Evolutionary conservation across 2,113 vertebrate species (phyloP).

Genomic region (Tringa solitaria): DNA sequence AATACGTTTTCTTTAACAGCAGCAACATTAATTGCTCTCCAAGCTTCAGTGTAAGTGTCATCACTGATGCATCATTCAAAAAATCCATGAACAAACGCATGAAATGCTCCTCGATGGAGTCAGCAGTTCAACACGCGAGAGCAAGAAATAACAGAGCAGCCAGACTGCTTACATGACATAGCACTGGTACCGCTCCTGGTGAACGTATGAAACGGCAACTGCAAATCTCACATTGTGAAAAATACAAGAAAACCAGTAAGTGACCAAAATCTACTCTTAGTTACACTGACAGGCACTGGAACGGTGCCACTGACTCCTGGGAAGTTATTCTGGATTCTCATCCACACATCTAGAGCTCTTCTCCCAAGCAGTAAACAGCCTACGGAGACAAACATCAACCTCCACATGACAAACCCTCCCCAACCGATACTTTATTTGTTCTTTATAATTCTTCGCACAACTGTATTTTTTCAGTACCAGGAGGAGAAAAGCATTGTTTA

Average conservation of each 20-base stretch:
- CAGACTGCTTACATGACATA: neutral
- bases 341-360: neutral
- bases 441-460: neutral
- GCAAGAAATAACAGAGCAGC: neutral
- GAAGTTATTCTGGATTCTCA: neutral
- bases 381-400: neutral
- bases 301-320: neutral
- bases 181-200: neutral
- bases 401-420: neutral
- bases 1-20: slow-evolving; percentile 54
- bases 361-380: neutral
- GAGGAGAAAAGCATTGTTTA: neutral
- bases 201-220: neutral
- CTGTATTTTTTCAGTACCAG: neutral
- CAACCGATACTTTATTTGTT: neutral
- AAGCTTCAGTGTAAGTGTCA: slow-evolving; percentile 32
- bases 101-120: neutral
- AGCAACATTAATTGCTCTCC: slow-evolving; percentile 57
- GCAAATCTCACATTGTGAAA: neutral
- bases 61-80: slow-evolving; percentile 44
- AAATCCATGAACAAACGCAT: slow-evolving; percentile 33
- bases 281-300: neutral
- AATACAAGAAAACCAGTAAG: neutral
- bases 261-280: neutral
- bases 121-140: slow-evolving; percentile 9